These are phyloP conservation scores for Diorhabda carinulata DNA, from an alignment of 1,140 invertebrate genomes.

Conservation along the genomic window DNA sequence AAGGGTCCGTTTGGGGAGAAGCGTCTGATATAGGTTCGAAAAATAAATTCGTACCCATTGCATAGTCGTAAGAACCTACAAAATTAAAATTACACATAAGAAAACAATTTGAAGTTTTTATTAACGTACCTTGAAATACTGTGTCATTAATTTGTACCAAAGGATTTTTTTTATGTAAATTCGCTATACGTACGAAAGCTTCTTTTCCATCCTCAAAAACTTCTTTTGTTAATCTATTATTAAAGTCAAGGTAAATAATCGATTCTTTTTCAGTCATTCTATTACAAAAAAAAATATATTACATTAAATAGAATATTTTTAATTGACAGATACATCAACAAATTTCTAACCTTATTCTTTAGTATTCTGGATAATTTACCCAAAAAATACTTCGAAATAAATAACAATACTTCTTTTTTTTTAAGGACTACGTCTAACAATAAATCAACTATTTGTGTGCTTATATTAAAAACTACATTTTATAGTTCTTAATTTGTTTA, in stretches of 20 bases:
- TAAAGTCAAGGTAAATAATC: constrained; percentile 18
- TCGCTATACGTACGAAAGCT: constrained; percentile 18
- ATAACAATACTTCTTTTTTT: too few relatives aligned
- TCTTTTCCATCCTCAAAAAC: constrained; percentile 13
- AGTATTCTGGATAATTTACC: too few relatives aligned
- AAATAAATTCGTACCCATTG: constrained; percentile 37
- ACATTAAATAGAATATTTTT: too few relatives aligned
- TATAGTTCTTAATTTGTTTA: too few relatives aligned
- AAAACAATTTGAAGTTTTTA: not conserved
- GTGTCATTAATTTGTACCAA: constrained; percentile 19
- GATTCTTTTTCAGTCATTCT: constrained; percentile 4
- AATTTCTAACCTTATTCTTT: too few relatives aligned
- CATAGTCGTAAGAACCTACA: constrained; percentile 32
- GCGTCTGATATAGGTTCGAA: constrained; percentile 24
- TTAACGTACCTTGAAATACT: constrained; percentile 15
- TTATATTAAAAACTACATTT: too few relatives aligned
- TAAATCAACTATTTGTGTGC: too few relatives aligned
- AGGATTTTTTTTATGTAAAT: constrained; percentile 18
- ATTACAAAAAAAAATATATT: not conserved
- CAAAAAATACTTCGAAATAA: too few relatives aligned
- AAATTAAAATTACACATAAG: constrained; percentile 8
- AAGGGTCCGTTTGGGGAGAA: constrained; percentile 18
- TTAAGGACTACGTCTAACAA: too few relatives aligned
- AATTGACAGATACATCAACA: too few relatives aligned
- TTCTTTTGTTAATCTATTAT: constrained; percentile 11